Conservation (phyloP, 1,140 invertebrate genomes). For the Hylyphantes graminicola region DNA sequence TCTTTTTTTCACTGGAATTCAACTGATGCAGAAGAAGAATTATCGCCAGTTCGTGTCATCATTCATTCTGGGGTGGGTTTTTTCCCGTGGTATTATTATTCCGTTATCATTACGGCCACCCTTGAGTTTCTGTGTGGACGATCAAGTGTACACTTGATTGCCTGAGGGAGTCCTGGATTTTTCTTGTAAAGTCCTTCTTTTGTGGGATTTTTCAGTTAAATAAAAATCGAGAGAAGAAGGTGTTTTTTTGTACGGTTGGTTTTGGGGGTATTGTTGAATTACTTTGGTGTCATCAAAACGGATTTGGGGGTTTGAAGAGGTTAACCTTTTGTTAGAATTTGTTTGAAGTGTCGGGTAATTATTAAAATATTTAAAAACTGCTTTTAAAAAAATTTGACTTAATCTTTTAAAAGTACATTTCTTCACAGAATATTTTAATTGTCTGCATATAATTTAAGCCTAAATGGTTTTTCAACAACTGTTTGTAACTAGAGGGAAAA, state of each 20-base stretch:
- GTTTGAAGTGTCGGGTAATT: too few relatives aligned
- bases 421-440: too few relatives aligned
- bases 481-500: too few relatives aligned
- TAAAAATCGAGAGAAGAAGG: background rate
- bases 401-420: too few relatives aligned
- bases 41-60: constrained; percentile 49
- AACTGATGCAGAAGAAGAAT: constrained; percentile 54
- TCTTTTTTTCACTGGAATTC: constrained; percentile 35
- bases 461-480: too few relatives aligned
- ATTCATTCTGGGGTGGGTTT: constrained; percentile 32
- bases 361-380: too few relatives aligned
- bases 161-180: constrained; percentile 17
- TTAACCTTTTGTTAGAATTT: too few relatives aligned
- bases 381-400: too few relatives aligned
- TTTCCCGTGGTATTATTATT: constrained; percentile 21
- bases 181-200: constrained; percentile 18
- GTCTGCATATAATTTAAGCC: too few relatives aligned
- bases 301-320: too few relatives aligned
- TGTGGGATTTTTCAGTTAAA: constrained; percentile 7
- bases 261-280: too few relatives aligned
- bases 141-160: constrained; percentile 38
- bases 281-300: too few relatives aligned
- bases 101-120: constrained; percentile 22
- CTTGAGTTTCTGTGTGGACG: constrained; percentile 28
- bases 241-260: background rate